A percentile compares a stretch with the other conserved stretches of the same genome.
Evolutionary conservation across 2,797 vertebrate species (phyloP).

Genomic region (Pempheris klunzingeri): DNA sequence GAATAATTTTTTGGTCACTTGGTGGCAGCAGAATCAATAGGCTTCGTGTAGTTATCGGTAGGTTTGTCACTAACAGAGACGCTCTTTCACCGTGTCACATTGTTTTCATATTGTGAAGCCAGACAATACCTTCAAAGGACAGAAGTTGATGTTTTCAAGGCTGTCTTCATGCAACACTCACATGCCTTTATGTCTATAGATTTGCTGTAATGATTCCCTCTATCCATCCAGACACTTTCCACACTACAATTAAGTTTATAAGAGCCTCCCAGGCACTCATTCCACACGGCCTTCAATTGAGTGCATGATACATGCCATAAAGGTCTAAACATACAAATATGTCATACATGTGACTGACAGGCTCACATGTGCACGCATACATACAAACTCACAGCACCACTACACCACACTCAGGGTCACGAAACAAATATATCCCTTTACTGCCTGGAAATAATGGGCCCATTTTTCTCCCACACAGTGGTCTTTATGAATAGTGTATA

Average conservation of each 20-base stretch:
- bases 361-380: background rate
- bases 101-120: too few relatives aligned
- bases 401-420: constrained; percentile 49
- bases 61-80: too few relatives aligned
- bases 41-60: too few relatives aligned
- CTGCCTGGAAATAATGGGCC: constrained; percentile 77
- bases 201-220: background rate
- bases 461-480: constrained; percentile 73
- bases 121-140: too few relatives aligned
- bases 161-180: too few relatives aligned
- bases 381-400: constrained; percentile 34
- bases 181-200: background rate
- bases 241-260: constrained; percentile 9
- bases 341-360: constrained; percentile 26
- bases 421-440: constrained; percentile 79
- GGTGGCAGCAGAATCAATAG: too few relatives aligned
- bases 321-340: constrained; percentile 34
- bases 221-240: background rate
- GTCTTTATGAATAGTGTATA: constrained; percentile 85
- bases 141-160: too few relatives aligned
- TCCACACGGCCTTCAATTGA: constrained; percentile 26
- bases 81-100: too few relatives aligned
- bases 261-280: constrained; percentile 18
- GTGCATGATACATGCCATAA: background rate
- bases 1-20: too few relatives aligned